Percentiles rank a stretch among this genome's conserved stretches.
Conservation (phyloP, 2,888 invertebrate genomes). For the Tuberolachnus salignus region DNA sequence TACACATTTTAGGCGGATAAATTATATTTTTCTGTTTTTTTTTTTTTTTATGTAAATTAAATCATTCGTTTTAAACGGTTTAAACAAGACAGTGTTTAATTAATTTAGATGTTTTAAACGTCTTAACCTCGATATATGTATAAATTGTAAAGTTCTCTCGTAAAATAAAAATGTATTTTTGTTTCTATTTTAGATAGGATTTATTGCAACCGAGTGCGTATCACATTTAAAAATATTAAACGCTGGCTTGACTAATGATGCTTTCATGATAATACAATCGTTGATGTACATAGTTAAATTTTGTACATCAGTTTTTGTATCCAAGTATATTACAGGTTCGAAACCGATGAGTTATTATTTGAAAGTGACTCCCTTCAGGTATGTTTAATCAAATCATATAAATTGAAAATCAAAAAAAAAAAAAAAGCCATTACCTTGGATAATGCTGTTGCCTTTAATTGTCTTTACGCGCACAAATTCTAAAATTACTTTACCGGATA, state of each 20-base stretch:
- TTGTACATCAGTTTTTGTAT: constrained; percentile 83
- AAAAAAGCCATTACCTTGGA: not conserved
- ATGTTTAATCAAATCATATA: too few relatives aligned
- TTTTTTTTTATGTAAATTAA: too few relatives aligned
- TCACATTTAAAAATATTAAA: constrained; percentile 94
- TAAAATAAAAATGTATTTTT: not conserved
- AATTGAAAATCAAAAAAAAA: too few relatives aligned
- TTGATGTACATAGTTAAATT: constrained; percentile 95
- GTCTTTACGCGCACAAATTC: too few relatives aligned
- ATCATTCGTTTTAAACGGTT: too few relatives aligned
- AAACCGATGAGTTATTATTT: constrained; percentile 87
- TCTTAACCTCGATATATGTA: too few relatives aligned
- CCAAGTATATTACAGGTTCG: constrained; percentile 83
- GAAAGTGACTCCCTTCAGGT: constrained; percentile 83
- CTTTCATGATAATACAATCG: constrained; percentile 87
- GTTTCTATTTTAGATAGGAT: constrained; percentile 76
- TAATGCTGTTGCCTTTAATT: too few relatives aligned
- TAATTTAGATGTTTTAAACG: too few relatives aligned
- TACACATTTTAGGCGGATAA: too few relatives aligned
- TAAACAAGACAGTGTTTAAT: too few relatives aligned
- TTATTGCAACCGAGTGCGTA: constrained; percentile 93
- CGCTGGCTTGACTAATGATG: constrained; percentile 94
- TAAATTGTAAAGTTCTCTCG: not conserved
- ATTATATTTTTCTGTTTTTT: too few relatives aligned
- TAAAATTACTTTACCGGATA: too few relatives aligned